A percentile compares a stretch with the other conserved stretches of the same genome.
phyloP scores from a whole-genome alignment of 2,797 vertebrate genomes.

The Liasis olivaceus region DNA sequence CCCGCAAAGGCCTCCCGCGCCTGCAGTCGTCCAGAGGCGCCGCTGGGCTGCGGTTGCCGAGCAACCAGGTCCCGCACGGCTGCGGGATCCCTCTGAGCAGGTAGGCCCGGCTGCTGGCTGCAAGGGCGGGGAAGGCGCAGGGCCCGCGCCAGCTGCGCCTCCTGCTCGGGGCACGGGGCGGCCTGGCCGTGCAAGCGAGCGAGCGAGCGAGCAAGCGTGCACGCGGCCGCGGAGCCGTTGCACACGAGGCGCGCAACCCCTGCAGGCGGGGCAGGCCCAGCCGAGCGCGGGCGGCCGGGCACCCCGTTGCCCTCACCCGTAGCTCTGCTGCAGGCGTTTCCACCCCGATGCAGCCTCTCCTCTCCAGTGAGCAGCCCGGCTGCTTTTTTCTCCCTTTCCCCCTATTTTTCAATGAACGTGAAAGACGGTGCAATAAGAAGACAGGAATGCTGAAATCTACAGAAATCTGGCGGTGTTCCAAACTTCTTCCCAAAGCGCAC shows the following conservation, averaged over 20 bases:
- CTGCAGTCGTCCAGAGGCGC: not conserved
- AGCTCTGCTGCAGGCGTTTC: not conserved
- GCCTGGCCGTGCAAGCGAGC: not conserved
- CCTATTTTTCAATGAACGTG: too few relatives aligned
- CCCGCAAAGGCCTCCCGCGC: not conserved
- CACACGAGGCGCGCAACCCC: not conserved
- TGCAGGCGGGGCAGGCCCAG: not conserved
- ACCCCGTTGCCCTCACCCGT: not conserved
- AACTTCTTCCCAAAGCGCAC: not conserved
- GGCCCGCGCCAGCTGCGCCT: rapidly evolving
- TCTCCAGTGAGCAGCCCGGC: too few relatives aligned
- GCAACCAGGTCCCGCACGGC: not conserved
- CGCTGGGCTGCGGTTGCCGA: not conserved
- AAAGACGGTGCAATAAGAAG: not conserved
- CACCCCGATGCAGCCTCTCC: not conserved
- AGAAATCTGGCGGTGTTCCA: not conserved
- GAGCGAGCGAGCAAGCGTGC: not conserved
- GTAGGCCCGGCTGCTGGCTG: not conserved
- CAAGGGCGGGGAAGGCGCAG: too few relatives aligned
- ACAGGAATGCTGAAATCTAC: not conserved
- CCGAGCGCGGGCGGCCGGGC: not conserved
- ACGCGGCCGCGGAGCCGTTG: not conserved
- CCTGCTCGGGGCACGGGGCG: not conserved
- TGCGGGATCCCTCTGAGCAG: not conserved
- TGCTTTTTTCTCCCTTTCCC: not conserved